Evolutionary conservation across 2,113 vertebrate species (phyloP).

Genomic region (Triplophysa dalaica): DNA sequence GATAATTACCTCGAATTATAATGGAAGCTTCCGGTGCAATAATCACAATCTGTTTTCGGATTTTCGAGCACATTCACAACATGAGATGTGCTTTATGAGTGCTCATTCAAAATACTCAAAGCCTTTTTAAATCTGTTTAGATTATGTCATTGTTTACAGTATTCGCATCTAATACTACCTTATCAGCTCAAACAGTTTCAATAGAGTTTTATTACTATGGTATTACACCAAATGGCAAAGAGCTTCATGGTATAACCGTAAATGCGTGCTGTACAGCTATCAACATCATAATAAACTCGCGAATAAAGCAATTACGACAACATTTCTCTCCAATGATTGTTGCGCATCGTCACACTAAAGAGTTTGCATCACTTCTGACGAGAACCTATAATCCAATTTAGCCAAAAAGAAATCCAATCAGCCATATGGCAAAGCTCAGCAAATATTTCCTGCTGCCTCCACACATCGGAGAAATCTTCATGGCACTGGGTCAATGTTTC

Average conservation of each 20-base stretch:
- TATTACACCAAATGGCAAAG: not conserved
- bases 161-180: conserved; percentile 6
- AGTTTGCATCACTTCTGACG: conserved; percentile 57
- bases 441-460: conserved; percentile 48
- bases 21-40: conserved; percentile 1
- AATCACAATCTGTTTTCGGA: not conserved
- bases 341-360: conserved; percentile 34
- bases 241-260: no score
- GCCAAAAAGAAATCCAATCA: conserved; percentile 62
- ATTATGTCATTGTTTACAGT: not conserved
- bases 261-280: not conserved
- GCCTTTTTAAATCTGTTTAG: not conserved
- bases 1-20: conserved; percentile 6
- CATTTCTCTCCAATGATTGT: not conserved
- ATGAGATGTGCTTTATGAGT: not conserved
- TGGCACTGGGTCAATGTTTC: conserved; percentile 61
- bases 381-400: conserved; percentile 61
- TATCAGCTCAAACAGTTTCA: not conserved
- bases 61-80: conserved; percentile 4
- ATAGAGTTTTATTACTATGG: not conserved
- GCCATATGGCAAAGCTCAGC: conserved; percentile 65
- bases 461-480: conserved; percentile 41
- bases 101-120: not conserved
- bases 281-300: not conserved
- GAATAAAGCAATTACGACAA: conserved; percentile 29